Conservation (phyloP, 2,797 vertebrate species). For the Poliocrania exsul region DNA sequence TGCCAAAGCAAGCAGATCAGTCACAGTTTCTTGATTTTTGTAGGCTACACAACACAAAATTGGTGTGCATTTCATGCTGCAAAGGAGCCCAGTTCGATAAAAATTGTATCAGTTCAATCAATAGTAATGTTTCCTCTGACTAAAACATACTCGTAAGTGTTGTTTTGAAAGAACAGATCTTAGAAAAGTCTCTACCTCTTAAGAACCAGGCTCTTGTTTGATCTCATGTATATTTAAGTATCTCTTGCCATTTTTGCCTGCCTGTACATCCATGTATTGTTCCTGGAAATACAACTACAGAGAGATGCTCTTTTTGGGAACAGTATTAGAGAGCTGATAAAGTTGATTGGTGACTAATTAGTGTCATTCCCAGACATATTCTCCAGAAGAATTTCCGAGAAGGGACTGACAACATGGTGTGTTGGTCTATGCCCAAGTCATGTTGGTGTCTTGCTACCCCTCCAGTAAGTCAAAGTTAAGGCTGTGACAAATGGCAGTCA, state of each 20-base stretch:
- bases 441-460: not conserved
- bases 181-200: not conserved
- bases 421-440: not conserved
- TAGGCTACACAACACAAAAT: not conserved
- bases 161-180: not conserved
- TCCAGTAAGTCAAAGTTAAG: not conserved
- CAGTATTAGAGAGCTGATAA: slow-evolving; percentile 14
- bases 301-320: slow-evolving; percentile 52
- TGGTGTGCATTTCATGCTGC: not conserved
- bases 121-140: slow-evolving; percentile 15
- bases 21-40: not conserved
- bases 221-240: not conserved
- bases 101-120: slow-evolving; percentile 24
- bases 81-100: not conserved
- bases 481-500: not conserved
- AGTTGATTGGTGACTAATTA: slow-evolving; percentile 54
- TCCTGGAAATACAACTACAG: slow-evolving; percentile 30
- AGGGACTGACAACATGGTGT: not conserved
- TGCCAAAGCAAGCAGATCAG: not conserved
- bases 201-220: not conserved
- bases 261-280: not conserved
- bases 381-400: slow-evolving; percentile 4
- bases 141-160: not conserved
- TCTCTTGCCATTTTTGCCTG: not conserved
- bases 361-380: slow-evolving; percentile 40